A percentile compares a stretch with the other conserved stretches of the same genome.
phyloP scores from a whole-genome alignment of 1,140 invertebrate species.

The Bombus waltoni region DNA sequence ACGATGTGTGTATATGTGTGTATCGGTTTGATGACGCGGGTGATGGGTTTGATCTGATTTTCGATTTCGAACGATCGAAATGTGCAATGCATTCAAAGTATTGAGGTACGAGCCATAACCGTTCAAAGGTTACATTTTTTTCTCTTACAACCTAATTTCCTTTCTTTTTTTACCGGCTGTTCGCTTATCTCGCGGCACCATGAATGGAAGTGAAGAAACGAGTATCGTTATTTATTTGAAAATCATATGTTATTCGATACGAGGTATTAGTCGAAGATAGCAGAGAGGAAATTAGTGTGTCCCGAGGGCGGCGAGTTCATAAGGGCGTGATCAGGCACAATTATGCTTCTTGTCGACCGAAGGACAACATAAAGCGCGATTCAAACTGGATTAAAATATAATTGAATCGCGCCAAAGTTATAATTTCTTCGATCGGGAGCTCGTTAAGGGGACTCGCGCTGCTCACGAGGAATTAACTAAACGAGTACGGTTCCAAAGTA shows the following conservation, averaged over 20 bases:
- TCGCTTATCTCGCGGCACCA: background rate
- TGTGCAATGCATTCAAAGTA: background rate
- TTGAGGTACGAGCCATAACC: background rate
- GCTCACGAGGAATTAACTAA: slow-evolving; percentile 4
- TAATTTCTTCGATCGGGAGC: slow-evolving; percentile 21
- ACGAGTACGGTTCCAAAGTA: background rate
- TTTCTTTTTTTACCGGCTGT: background rate
- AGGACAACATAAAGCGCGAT: background rate
- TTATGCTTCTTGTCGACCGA: background rate
- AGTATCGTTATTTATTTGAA: background rate
- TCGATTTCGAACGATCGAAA: slow-evolving; percentile 16
- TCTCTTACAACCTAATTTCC: background rate
- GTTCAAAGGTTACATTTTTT: background rate
- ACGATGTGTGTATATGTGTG: background rate
- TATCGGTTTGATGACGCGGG: background rate
- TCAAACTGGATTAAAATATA: slow-evolving; percentile 13
- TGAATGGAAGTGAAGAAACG: background rate
- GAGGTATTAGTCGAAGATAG: background rate
- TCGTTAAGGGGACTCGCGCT: slow-evolving; percentile 8
- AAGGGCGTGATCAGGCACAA: background rate
- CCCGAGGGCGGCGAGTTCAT: background rate
- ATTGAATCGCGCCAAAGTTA: slow-evolving; percentile 38
- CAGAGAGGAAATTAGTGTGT: background rate
- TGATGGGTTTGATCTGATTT: slow-evolving; percentile 43
- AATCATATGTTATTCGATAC: background rate